Evolutionary conservation across 2,797 vertebrate genomes (phyloP).

Genomic region (Micropoecilia bifurca): DNA sequence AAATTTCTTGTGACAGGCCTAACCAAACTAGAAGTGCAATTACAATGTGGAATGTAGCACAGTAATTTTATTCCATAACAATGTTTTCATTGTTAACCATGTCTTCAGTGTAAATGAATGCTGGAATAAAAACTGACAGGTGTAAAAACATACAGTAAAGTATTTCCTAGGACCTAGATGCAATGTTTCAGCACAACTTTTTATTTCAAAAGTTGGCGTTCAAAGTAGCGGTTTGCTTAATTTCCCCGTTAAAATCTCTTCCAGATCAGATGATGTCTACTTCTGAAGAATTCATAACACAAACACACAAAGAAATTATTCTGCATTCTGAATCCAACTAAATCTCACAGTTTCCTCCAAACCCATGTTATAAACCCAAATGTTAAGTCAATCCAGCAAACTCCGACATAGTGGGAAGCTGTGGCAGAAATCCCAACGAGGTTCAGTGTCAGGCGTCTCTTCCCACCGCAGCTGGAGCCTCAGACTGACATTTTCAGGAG

Average conservation of each 20-base stretch:
- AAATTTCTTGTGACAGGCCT: no score
- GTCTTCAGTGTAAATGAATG: neutral
- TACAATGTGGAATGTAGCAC: neutral
- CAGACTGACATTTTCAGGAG: slow-evolving; percentile 55
- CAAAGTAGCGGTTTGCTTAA: neutral
- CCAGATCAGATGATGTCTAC: neutral
- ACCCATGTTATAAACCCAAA: slow-evolving; percentile 29
- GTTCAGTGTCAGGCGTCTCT: slow-evolving; percentile 34
- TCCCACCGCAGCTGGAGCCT: slow-evolving; percentile 40
- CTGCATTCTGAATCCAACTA: slow-evolving; percentile 31
- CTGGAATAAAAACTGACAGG: neutral
- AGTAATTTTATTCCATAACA: neutral
- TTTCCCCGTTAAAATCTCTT: neutral
- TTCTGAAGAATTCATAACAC: neutral
- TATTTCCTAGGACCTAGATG: neutral
- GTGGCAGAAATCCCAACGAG: slow-evolving; percentile 18
- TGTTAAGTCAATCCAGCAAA: slow-evolving; percentile 37
- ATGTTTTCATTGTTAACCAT: neutral
- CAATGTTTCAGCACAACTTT: neutral
- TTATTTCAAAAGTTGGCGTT: neutral
- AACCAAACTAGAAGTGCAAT: neutral
- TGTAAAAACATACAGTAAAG: neutral
- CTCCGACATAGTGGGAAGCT: slow-evolving; percentile 15
- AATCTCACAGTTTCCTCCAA: slow-evolving; percentile 46
- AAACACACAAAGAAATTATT: neutral